Evolutionary conservation across 2,797 vertebrate species (phyloP), one percentile per base, ranked within the genome.

Genomic region (Momotus momota): DNA sequence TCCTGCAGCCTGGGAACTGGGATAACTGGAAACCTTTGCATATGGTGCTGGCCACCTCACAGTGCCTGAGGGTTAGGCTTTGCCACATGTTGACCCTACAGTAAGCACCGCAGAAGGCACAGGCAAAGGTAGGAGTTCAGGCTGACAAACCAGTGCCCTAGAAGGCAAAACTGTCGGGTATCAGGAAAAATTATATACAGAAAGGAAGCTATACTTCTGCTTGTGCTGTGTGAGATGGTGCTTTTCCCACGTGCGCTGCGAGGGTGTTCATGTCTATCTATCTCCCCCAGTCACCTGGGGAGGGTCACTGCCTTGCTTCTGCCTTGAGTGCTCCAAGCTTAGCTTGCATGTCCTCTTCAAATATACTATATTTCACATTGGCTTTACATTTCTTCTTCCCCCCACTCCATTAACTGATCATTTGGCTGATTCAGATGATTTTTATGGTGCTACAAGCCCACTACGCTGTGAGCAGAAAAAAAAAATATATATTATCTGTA

Each of bases 21-120:
- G 25, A 22, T 52, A 58, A 58, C 45, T 64, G 61, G 55, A 74
- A 87, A 69, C 4, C 12, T 31, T 13, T 40, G 62, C 26, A 73
- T 33, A 38, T 0, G 0, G 13, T 6, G 3, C 61, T 70, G 41
- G 33, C 10, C 18, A 60, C 23, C 23, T 40, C 7, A 2, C 14
- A 14, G 9, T 40, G 23, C 17, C 45, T 70, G 51, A 74, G 51
- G 33, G 31, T 57, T 49, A 29, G 29, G 49, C 40, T 86, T 58
- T 90, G 49, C 33, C 35, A 67, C 25, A 18, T 41, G 29, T 52
- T 78, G 71, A 69, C 49, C 26, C 33, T 31, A 48, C 22, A 69
- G 67, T 55, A 58, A 58, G 33, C 19, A 58, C 19, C 22, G 21
- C 38, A 26, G 49, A 65, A 57, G 12, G 25, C 27, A 51, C 3